These are phyloP conservation scores for Cryptus armator DNA, from an alignment of 2,888 invertebrate genomes.

Conservation along the genomic window DNA sequence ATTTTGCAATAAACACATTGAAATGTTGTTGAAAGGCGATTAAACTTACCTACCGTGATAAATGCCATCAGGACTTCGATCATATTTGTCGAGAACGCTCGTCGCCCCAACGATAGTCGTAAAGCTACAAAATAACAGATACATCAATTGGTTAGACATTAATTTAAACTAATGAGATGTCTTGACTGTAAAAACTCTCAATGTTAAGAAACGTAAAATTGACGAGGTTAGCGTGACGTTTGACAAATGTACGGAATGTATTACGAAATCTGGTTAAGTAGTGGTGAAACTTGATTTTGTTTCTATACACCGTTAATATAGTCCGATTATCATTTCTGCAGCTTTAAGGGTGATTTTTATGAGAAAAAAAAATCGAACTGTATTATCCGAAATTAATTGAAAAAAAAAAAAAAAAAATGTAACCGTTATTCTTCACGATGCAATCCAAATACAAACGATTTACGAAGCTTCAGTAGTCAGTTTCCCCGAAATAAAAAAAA, in stretches of 20 bases:
- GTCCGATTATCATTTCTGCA: background rate
- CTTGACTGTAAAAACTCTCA: background rate
- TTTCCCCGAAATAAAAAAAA: no score
- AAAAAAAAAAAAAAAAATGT: no score
- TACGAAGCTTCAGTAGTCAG: no score
- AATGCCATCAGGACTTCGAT: constrained; percentile 67
- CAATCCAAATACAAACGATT: no score
- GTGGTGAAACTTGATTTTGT: constrained; percentile 16
- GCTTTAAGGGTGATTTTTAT: no score
- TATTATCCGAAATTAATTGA: no score
- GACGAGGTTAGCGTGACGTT: constrained; percentile 13
- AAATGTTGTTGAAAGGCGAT: constrained; percentile 5
- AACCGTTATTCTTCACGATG: no score
- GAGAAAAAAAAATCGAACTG: no score
- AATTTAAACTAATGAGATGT: constrained; percentile 39
- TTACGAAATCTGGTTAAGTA: background rate
- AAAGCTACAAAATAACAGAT: constrained; percentile 71
- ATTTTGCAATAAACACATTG: background rate
- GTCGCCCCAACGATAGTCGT: constrained; percentile 52
- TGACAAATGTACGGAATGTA: background rate
- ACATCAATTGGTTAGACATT: constrained; percentile 69
- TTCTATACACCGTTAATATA: background rate
- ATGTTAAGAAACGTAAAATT: constrained; percentile 29
- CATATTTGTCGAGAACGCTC: constrained; percentile 71
- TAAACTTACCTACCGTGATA: constrained; percentile 80